Evolutionary conservation across 2,888 invertebrate species (phyloP).

Genomic region (Arge pagana): DNA sequence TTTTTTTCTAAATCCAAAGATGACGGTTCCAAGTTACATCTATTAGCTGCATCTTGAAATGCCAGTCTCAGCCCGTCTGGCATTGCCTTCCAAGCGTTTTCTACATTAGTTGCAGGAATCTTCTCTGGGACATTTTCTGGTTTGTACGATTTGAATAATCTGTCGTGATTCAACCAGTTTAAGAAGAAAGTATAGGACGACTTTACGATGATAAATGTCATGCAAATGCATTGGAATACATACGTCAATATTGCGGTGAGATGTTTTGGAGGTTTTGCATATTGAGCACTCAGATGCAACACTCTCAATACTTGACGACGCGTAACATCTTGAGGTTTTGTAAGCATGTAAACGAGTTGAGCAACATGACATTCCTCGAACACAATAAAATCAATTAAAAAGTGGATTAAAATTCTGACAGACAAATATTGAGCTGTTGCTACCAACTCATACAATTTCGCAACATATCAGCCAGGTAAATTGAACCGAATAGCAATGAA

Average conservation of each 20-base stretch:
- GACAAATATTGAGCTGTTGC: not conserved
- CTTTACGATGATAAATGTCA: not conserved
- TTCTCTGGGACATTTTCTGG: slow-evolving; percentile 54
- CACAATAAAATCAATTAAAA: not conserved
- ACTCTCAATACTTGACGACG: slow-evolving; percentile 47
- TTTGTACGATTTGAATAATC: slow-evolving; percentile 54
- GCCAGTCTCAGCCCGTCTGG: slow-evolving; percentile 41
- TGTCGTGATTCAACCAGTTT: too few relatives aligned
- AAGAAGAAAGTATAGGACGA: not conserved
- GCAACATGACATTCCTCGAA: slow-evolving; percentile 43
- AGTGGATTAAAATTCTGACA: not conserved
- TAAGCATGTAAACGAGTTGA: slow-evolving; percentile 45
- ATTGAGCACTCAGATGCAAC: slow-evolving; percentile 34
- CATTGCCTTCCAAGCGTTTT: slow-evolving; percentile 50
- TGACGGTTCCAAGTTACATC: slow-evolving; percentile 28
- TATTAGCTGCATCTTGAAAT: slow-evolving; percentile 44
- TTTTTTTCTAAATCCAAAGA: not conserved
- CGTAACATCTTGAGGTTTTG: slow-evolving; percentile 53
- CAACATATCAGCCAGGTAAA: too few relatives aligned
- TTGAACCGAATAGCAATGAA: too few relatives aligned
- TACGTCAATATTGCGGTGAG: slow-evolving; percentile 48
- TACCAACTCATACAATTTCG: too few relatives aligned
- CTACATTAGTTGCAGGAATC: slow-evolving; percentile 47
- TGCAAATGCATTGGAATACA: slow-evolving; percentile 30
- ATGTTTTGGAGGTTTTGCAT: slow-evolving; percentile 40